Conservation (phyloP, 1,140 invertebrate species). For the Vanessa atalanta region DNA sequence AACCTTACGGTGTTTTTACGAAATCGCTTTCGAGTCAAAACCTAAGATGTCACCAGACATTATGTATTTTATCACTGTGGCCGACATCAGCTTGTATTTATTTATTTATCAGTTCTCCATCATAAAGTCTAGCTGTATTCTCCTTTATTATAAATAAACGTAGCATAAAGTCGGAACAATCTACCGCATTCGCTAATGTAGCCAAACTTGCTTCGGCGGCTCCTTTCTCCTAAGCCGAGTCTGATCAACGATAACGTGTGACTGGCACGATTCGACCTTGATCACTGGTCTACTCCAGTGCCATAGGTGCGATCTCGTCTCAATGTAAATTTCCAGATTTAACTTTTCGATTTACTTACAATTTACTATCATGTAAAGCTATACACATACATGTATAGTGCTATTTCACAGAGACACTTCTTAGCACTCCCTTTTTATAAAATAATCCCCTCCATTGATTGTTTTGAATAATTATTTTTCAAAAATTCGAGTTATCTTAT, state of each 20-base stretch:
- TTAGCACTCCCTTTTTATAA: too few relatives aligned
- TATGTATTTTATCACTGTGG: too few relatives aligned
- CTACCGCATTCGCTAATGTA: constrained; percentile 23
- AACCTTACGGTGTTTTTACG: neutral
- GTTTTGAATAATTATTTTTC: too few relatives aligned
- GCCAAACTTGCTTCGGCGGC: constrained; percentile 39
- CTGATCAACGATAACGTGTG: constrained; percentile 38
- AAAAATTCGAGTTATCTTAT: too few relatives aligned
- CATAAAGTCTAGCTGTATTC: neutral
- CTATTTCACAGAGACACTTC: too few relatives aligned
- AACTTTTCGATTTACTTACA: neutral
- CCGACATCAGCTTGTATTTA: neutral
- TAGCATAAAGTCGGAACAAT: constrained; percentile 4
- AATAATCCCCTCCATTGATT: too few relatives aligned
- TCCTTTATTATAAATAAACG: neutral
- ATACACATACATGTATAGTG: too few relatives aligned
- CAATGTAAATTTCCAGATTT: constrained; percentile 5
- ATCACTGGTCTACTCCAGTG: constrained; percentile 30
- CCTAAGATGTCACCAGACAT: too few relatives aligned
- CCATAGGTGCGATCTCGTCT: constrained; percentile 7
- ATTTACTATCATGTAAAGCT: too few relatives aligned
- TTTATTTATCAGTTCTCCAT: neutral
- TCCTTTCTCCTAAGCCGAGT: constrained; percentile 53
- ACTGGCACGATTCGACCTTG: constrained; percentile 50
- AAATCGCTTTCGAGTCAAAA: too few relatives aligned